Conservation (phyloP, 2,113 vertebrate genomes). For the Sphaerodactylus townsendi region DNA sequence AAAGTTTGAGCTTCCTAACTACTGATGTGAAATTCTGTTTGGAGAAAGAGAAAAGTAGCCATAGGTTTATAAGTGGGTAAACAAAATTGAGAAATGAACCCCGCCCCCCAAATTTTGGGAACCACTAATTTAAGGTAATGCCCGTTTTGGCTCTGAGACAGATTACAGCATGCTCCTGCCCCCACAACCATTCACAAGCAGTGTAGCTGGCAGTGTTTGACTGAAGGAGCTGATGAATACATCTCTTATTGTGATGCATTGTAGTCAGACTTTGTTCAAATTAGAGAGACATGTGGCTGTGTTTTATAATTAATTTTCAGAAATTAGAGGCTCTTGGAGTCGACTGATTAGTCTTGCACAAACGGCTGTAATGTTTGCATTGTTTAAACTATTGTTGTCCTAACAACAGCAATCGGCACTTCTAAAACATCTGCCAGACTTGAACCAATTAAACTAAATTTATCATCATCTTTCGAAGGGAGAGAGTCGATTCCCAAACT, state of each 20-base stretch:
- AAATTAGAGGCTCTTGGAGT: slow-evolving; percentile 47
- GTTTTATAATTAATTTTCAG: slow-evolving; percentile 64
- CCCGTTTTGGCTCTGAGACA: background rate
- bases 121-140: background rate
- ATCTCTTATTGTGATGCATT: slow-evolving; percentile 38
- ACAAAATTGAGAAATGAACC: too few species aligned
- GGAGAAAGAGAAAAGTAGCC: too few species aligned
- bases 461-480: background rate
- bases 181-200: background rate
- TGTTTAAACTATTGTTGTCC: slow-evolving; percentile 42
- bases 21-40: too few species aligned
- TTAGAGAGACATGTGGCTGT: slow-evolving; percentile 62
- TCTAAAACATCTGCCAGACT: background rate
- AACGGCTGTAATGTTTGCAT: slow-evolving; percentile 32
- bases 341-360: slow-evolving; percentile 39
- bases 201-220: background rate
- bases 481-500: background rate
- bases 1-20: too few species aligned
- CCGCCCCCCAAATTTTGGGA: too few species aligned
- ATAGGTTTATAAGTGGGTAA: too few species aligned
- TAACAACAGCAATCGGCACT: background rate
- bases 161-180: background rate
- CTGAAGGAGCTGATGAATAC: background rate
- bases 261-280: slow-evolving; percentile 44
- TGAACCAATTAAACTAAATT: slow-evolving; percentile 11